Conservation (phyloP, 2,797 vertebrate genomes). For the Adelosebastes latens region DNA sequence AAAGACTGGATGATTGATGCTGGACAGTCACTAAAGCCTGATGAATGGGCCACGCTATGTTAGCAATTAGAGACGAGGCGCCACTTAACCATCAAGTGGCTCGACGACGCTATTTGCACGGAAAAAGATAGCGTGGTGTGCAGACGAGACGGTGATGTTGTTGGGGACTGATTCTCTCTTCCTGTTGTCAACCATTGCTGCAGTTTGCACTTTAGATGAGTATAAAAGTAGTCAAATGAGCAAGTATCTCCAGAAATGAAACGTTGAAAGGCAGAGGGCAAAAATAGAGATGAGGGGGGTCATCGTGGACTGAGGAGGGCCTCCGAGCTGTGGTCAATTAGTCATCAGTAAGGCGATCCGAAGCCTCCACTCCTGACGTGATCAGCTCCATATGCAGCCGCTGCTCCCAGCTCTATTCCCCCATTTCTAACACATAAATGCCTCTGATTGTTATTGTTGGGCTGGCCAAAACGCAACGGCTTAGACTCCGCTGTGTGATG, state of each 20-base stretch:
- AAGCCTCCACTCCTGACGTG: constrained; percentile 58
- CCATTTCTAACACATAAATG: constrained; percentile 73
- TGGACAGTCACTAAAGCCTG: constrained; percentile 72
- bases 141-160: constrained; percentile 1
- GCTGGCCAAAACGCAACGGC: constrained; percentile 60
- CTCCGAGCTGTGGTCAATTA: constrained; percentile 72
- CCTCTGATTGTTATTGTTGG: constrained; percentile 79
- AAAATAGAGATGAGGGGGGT: constrained; percentile 32
- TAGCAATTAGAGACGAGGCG: constrained; percentile 67
- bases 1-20: constrained; percentile 71
- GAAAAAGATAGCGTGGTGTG: constrained; percentile 41
- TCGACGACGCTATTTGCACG: constrained; percentile 32
- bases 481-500: constrained; percentile 56
- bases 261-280: constrained; percentile 15
- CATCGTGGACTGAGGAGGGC: constrained; percentile 55
- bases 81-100: constrained; percentile 72
- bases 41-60: constrained; percentile 68
- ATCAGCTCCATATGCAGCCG: constrained; percentile 80
- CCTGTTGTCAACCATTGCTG: constrained; percentile 20
- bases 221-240: constrained; percentile 47
- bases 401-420: constrained; percentile 41
- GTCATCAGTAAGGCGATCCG: constrained; percentile 79
- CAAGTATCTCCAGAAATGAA: constrained; percentile 21
- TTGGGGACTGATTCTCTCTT: constrained; percentile 13
- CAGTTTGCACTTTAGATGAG: constrained; percentile 8